Evolutionary conservation across 2,888 invertebrate genomes (phyloP), one percentile per base, ranked within the genome.

Genomic region (Amiota minor): DNA sequence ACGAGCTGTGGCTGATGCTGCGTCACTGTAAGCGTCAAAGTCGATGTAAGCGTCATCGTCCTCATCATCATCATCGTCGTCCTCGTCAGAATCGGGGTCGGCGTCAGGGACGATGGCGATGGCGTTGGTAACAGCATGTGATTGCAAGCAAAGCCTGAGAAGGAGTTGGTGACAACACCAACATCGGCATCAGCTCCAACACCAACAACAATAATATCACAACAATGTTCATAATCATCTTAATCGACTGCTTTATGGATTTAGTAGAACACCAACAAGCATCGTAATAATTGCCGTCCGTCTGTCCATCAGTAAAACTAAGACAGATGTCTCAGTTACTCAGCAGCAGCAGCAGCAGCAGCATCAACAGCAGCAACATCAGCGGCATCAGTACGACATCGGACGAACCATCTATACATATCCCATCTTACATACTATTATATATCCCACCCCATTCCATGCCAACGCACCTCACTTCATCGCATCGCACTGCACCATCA

Each of bases 1-100:
- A 88, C 86, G 88, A 85, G 85, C 84, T 85, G 86, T 86, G 86
- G 80, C 79, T 78, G 74, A 79, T 74, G 79, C 79, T 78, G 85
- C 80, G 81, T 75, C 79, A 23, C 23, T 23, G 23, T 23, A 23
- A 80, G 75, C 83, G 78, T 77, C 81, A 78, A 74, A 80, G 76
- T 78, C 78, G 78, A 62, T 71, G 61, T 49, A 56, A 61, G 61
- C 70, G 47, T 35, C 68, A 72, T 11, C 62, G 47, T 46, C 23
- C 67, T 50, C 47, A 59, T 11, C 12, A 59, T 45, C 20, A 55
- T 68, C 53, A 70, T 55, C 67, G 70, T 61, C 67, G 70, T 64
- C 74, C 20, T 53, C 46, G 62, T 61, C 61, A 46, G 71, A 53
- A 55, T 6, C 61, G 18, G 67, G 45, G 45, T 47, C 50, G 55